A percentile compares a stretch with the other conserved stretches of the same genome.
Conservation (phyloP, 2,888 invertebrate species). For the Myopa testacea region DNA sequence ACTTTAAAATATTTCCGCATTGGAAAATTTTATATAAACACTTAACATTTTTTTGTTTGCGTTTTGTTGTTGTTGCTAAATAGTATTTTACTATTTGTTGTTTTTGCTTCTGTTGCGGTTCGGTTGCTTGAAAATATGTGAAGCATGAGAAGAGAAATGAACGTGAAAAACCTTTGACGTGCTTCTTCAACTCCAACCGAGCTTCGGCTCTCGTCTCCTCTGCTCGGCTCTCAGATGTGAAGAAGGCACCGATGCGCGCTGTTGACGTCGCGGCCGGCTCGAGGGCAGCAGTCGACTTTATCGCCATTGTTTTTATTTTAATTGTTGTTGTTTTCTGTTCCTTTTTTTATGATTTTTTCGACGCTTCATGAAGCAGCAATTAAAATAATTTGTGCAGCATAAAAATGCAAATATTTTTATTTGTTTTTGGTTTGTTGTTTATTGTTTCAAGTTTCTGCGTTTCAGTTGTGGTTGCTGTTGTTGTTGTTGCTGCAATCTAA, state of each 20-base stretch:
- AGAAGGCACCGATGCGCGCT: neutral
- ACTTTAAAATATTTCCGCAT: neutral
- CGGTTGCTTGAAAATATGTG: neutral
- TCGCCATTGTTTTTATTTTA: neutral
- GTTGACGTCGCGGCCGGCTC: too few species aligned
- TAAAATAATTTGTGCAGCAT: conserved; percentile 31
- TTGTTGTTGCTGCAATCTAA: neutral
- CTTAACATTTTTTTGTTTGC: too few species aligned
- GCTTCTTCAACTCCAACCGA: too few species aligned
- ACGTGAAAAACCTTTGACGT: neutral
- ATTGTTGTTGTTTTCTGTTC: neutral
- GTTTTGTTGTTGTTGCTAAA: neutral
- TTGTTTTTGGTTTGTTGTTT: neutral
- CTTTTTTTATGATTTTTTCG: neutral
- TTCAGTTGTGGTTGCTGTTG: neutral
- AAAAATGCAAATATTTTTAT: conserved; percentile 30
- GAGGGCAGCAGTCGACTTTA: too few species aligned
- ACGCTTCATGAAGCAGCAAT: conserved; percentile 24
- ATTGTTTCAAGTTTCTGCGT: neutral
- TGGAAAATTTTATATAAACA: too few species aligned
- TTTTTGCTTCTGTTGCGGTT: neutral
- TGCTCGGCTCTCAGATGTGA: neutral
- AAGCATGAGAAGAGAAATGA: neutral
- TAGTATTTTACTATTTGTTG: neutral
- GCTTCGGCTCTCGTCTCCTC: neutral